Evolutionary conservation across 2,797 vertebrate genomes (phyloP).

Genomic region (Alca torda): DNA sequence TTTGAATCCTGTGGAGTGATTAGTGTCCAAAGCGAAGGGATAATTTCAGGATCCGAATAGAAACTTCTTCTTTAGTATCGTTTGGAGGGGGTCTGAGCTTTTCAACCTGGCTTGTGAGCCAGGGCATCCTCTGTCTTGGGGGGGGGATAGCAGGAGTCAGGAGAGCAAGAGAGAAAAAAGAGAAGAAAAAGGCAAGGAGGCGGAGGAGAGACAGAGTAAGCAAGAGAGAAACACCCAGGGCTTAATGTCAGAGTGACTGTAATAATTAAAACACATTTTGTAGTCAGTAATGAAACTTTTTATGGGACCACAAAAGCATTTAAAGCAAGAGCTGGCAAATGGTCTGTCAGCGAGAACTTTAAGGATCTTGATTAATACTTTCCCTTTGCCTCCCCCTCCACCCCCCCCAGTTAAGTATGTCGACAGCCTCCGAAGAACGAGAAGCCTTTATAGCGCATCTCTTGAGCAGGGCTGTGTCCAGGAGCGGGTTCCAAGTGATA

Average conservation of each 20-base stretch:
- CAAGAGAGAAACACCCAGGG: conserved; percentile 17
- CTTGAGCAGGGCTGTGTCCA: not conserved
- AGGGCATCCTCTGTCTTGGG: not conserved
- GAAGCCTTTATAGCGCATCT: conserved; percentile 13
- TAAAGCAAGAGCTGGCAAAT: conserved; percentile 55
- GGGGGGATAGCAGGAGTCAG: not conserved
- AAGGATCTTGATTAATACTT: conserved; percentile 52
- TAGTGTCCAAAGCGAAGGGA: not conserved
- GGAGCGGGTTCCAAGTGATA: not conserved
- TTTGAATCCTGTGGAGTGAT: not conserved
- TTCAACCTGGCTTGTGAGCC: not conserved
- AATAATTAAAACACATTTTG: conserved; percentile 58
- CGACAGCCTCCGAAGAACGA: conserved; percentile 22
- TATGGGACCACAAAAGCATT: conserved; percentile 66
- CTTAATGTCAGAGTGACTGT: conserved; percentile 39
- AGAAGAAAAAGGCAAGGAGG: not conserved
- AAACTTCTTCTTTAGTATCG: not conserved
- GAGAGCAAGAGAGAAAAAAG: not conserved
- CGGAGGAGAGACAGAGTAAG: not conserved
- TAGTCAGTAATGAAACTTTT: conserved; percentile 64
- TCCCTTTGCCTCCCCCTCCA: not conserved
- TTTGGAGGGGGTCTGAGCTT: not conserved
- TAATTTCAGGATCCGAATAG: not conserved
- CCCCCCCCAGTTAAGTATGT: not conserved
- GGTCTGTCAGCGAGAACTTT: conserved; percentile 43